These are phyloP conservation scores for Trinorchestia longiramus DNA, from an alignment of 1,140 invertebrate species.

Conservation along the genomic window DNA sequence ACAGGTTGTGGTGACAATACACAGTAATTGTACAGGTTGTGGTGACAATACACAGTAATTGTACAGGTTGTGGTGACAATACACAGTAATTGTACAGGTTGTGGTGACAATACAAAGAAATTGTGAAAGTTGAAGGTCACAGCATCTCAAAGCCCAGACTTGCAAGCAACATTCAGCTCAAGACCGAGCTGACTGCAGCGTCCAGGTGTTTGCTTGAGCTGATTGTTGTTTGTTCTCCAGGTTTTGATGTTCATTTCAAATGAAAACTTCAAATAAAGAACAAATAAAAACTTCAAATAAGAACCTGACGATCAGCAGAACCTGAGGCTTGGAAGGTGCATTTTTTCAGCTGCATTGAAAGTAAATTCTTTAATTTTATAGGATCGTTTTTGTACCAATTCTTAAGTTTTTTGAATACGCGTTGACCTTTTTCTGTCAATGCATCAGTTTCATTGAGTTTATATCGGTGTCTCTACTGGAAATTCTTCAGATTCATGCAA, in stretches of 20 bases:
- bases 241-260: not conserved
- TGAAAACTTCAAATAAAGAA: no score
- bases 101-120: not conserved
- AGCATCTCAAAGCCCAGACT: not conserved
- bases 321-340: not conserved
- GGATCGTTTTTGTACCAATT: no score
- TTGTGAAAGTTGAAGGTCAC: not conserved
- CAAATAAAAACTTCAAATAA: not conserved
- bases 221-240: not conserved
- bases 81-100: no score
- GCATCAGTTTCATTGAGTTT: no score
- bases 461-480: not conserved
- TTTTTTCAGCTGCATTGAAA: not conserved
- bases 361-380: no score
- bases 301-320: not conserved
- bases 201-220: not conserved
- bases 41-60: no score
- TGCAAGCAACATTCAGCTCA: not conserved
- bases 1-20: no score
- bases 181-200: no score
- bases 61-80: no score
- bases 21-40: no score
- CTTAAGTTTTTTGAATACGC: no score
- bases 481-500: not conserved
- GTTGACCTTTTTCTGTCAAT: no score